Base-by-base conservation (phyloP, 2,888 invertebrate species). In the Polymixis lichenea region DNA sequence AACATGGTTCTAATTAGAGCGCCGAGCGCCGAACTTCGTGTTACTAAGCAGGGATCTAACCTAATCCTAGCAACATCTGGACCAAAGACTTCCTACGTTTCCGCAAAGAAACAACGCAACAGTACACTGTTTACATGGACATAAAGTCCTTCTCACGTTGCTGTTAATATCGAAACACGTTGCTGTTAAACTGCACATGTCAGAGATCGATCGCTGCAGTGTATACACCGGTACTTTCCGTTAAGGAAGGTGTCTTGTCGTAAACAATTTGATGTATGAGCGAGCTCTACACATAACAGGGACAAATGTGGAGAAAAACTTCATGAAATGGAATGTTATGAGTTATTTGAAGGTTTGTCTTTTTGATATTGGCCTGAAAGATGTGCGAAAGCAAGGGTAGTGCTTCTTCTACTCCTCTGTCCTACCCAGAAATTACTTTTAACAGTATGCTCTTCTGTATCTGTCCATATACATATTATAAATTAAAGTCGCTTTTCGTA, bases 201-300 rank as follows among this genome's bases (percentile, higher is more conserved):
- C 58, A 62, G 77, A 72, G 88, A 85, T 87, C 73, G 83, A 85
- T 88, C 55, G 68, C 9, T 77, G 56, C 53, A 78, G 25, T 67
- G 72, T 86, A 89, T 72, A 87, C 89, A 89, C 46, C 17, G 87
- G 89, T 53, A 87, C 77, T 88, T 89, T 89, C 89, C 89, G 60
- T 65, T 77, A 51, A 19, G 19, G n/a, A 71, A 65, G 72, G 53
- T 68, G 77, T 32, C 72, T 58, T 46, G 28, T 38, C 15, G 69
- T 82, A 88, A 87, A 89, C 85, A 86, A 58, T 78, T 70, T 82
- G 83, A 88, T 78, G 65, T 62, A 87, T 67, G 75, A 67, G 72
- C 56, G 77, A 74, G 78, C 61, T 72, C 28, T 61, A 32, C 38
- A 75, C 62, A 62, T 62, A 60, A 69, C 22, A 13, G 17, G 19